These are phyloP conservation scores for Sorex araneus DNA, from an alignment of 2,113 vertebrate genomes.

Conservation along the genomic window DNA sequence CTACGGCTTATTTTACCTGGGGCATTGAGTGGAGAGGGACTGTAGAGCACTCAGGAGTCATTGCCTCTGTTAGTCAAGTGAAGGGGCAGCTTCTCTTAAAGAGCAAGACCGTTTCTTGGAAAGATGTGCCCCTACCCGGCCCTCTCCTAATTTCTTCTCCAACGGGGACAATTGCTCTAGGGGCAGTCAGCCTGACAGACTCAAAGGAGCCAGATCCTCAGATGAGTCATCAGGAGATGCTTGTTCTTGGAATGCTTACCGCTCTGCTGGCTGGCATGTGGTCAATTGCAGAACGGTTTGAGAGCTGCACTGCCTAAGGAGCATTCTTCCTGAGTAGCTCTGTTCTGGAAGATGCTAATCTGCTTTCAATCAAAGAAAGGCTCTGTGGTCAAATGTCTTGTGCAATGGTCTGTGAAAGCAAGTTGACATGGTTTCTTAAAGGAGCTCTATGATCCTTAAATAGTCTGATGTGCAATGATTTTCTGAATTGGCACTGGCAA, in stretches of 20 bases:
- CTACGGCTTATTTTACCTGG: not conserved
- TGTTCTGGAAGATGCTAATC: not conserved
- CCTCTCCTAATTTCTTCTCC: not conserved
- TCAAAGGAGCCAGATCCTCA: not conserved
- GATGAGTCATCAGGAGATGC: slow-evolving; percentile 42
- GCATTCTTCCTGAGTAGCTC: not conserved
- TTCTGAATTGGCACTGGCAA: not conserved
- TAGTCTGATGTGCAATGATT: not conserved
- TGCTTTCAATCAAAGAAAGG: not conserved
- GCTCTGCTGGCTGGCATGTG: slow-evolving; percentile 25
- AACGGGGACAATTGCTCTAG: not conserved
- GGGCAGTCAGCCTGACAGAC: not conserved
- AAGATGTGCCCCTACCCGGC: not conserved
- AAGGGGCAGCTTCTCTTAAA: not conserved
- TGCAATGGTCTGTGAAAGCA: slow-evolving; percentile 1
- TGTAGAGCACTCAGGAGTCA: not conserved
- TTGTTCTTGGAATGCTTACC: slow-evolving; percentile 23
- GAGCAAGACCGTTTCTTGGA: not conserved
- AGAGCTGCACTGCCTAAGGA: not conserved
- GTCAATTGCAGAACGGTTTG: not conserved
- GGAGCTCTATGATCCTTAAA: no score
- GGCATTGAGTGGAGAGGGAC: no score
- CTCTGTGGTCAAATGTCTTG: not conserved
- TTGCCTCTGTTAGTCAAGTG: not conserved
- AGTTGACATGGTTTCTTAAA: not conserved